These are phyloP conservation scores for Drosophila rufa DNA, from an alignment of 1,140 invertebrate species.

Conservation along the genomic window DNA sequence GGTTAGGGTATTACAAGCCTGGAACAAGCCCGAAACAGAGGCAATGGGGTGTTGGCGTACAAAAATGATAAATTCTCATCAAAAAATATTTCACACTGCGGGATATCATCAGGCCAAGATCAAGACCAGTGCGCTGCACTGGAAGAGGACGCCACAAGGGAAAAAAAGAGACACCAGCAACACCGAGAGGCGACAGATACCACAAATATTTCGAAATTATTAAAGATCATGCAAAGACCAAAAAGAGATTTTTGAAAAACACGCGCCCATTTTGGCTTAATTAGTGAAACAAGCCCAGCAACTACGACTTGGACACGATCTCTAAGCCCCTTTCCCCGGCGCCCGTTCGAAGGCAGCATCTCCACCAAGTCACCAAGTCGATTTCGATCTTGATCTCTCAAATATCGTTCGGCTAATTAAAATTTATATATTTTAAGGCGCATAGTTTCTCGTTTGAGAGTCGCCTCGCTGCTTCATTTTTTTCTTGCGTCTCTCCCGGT, in stretches of 20 bases:
- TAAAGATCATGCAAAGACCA: conserved; percentile 78
- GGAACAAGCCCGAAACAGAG: conserved; percentile 21
- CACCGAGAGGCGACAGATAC: conserved; percentile 28
- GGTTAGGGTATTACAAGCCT: conserved; percentile 13
- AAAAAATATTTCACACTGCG: conserved; percentile 82
- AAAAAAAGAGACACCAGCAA: conserved; percentile 5
- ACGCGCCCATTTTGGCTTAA: conserved; percentile 81
- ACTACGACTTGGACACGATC: conserved; percentile 56
- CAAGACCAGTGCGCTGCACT: conserved; percentile 42
- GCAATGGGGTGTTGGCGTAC: conserved; percentile 66
- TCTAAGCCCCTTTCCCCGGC: conserved; percentile 9
- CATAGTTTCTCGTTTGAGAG: conserved; percentile 64
- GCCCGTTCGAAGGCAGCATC: neutral
- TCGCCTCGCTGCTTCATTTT: conserved; percentile 13
- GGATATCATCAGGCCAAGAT: conserved; percentile 74
- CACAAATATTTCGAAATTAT: conserved; percentile 80
- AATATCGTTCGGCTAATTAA: conserved; percentile 79
- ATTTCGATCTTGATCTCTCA: conserved; percentile 73
- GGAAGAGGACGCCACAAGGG: conserved; percentile 44
- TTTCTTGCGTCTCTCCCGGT: conserved; percentile 17
- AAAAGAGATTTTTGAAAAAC: conserved; percentile 56
- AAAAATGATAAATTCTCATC: conserved; percentile 82
- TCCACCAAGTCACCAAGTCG: conserved; percentile 26
- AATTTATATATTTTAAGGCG: conserved; percentile 76
- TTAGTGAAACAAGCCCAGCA: conserved; percentile 78